phyloP scores from a whole-genome alignment of 1,140 invertebrate species.

The Drosophila eugracilis region DNA sequence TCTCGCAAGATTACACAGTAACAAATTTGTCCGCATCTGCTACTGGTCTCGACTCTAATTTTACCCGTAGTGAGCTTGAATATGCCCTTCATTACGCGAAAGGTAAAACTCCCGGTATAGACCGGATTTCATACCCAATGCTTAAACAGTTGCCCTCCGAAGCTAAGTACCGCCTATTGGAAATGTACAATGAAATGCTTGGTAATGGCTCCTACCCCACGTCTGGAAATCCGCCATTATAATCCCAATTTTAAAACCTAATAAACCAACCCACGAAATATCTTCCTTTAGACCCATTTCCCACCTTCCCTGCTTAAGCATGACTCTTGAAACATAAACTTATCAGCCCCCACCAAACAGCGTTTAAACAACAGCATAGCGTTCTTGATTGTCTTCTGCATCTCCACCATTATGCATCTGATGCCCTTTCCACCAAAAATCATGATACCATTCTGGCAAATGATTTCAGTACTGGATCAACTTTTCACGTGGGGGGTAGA shows the following conservation, averaged over 20 bases:
- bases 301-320: background rate
- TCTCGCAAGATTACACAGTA: background rate
- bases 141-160: too few species aligned
- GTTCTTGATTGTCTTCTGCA: conserved; percentile 32
- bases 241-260: background rate
- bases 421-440: conserved; percentile 39
- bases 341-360: background rate
- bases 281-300: background rate
- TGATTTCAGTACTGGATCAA: conserved; percentile 35
- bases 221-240: too few species aligned
- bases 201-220: too few species aligned
- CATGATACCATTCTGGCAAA: conserved; percentile 33
- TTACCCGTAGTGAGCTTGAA: conserved; percentile 5
- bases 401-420: conserved; percentile 25
- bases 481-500: conserved; percentile 4
- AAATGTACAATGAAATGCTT: too few species aligned
- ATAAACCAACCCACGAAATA: background rate
- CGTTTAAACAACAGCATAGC: conserved; percentile 3
- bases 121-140: too few species aligned
- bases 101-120: background rate
- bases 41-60: too few species aligned
- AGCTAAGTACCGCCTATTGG: too few species aligned
- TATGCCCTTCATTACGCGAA: background rate
- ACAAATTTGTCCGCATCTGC: background rate
- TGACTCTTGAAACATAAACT: too few species aligned